Base-by-base conservation (phyloP, 2,888 invertebrate species). In the Romanomermis culicivorax region DNA sequence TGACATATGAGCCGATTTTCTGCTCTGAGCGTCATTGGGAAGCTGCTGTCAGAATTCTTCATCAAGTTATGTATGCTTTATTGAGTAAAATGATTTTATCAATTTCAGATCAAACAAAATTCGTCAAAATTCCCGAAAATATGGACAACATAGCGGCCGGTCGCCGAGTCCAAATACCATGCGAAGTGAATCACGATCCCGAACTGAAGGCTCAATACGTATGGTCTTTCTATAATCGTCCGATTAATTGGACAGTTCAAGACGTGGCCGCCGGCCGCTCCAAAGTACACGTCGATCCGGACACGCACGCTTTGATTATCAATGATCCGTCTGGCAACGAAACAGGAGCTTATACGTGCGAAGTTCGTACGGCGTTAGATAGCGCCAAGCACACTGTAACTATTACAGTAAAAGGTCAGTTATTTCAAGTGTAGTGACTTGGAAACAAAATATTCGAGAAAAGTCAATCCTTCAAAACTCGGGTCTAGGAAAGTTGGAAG, bases 261-360 rank as follows among this genome's bases (percentile, higher is more conserved):
- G 48, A 61, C 52, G 29, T 87, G 62, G 84, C 85, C 56, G 77
- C 77, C 55, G 86, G 88, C 69, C 81, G 82, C 23, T 17, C 47
- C 23, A 7, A 29, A 29, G 14, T 25, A 17, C 23, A 25, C 4
- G 29, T 49, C 4, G 50, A 74, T 85, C 55, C 87, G 59, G 81
- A 83, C 59, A 93, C 93, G 73, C 82, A 84, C 71, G 89, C 93
- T 0, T 74, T 95, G 61, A 85, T 85, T 25, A 89, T 95, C 58
- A 83, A 85, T 7, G 87, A 88, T 69, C 87, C 89, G 0, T 83
- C 29, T 11, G 50, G 50, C 4, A 14, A 4, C 14, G 93, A 95
- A 72, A 88, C 91, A 0, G 93, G 88, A 2, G 79, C 79, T 58
- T 95, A 91, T 68, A 89, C 89, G 0, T 95, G 95, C 69, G 78